Evolutionary conservation across 2,797 vertebrate species (phyloP).

Genomic region (Okamejei kenojei): DNA sequence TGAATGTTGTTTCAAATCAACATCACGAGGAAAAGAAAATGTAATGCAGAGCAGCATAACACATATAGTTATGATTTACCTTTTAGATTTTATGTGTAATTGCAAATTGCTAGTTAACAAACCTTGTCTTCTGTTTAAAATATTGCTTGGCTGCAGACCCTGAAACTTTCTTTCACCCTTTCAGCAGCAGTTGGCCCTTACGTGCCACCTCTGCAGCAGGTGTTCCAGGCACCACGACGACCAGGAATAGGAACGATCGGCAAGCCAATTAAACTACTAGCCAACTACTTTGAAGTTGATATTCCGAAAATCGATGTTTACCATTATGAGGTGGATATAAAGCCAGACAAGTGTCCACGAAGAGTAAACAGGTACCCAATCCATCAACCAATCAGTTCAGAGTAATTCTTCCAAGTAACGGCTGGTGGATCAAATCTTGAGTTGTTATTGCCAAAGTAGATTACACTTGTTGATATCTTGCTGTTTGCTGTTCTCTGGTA

Average conservation of each 20-base stretch:
- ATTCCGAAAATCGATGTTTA: slow-evolving; percentile 98
- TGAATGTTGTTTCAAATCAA: not conserved
- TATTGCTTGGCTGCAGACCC: not conserved
- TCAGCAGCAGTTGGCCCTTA: slow-evolving; percentile 53
- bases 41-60: not conserved
- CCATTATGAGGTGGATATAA: slow-evolving; percentile 98
- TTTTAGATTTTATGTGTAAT: not conserved
- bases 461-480: not conserved
- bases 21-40: not conserved
- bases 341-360: slow-evolving; percentile 95
- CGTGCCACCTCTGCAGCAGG: slow-evolving; percentile 93
- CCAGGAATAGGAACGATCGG: slow-evolving; percentile 96
- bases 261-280: slow-evolving; percentile 96
- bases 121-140: not conserved
- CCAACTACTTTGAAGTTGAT: slow-evolving; percentile 98
- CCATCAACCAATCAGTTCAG: no score
- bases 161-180: not conserved
- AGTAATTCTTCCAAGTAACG: no score
- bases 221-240: slow-evolving; percentile 91
- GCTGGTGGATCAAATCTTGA: no score
- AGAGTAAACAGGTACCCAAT: slow-evolving; percentile 89
- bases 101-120: not conserved
- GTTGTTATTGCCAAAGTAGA: not conserved
- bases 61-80: not conserved
- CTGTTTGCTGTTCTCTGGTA: not conserved